Evolutionary conservation across 2,888 invertebrate genomes (phyloP), one percentile per base, ranked within the genome.

Genomic region (Idaea dimidiata): DNA sequence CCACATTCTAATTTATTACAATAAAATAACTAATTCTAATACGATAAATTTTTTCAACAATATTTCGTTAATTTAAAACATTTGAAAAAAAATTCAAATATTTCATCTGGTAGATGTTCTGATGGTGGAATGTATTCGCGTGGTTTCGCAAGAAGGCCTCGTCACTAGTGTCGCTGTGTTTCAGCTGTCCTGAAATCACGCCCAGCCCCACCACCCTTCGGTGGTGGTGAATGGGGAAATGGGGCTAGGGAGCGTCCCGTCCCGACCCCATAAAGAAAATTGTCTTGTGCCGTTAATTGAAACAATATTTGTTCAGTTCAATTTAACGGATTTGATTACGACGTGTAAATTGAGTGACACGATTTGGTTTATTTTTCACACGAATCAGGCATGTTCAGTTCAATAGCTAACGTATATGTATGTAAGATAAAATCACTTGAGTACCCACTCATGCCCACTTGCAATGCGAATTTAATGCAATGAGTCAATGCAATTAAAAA

Each of bases 211-310:
- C 88, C 86, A 86, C 86, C 87, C 85, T 79, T 79, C 78, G 73
- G 68, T 74, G 72, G 76, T 82, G 83, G 84, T 83, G 43, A 43
- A 43, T 43, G 82, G 82, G 78, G 74, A 89, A 56, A 87, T 85
- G 86, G 86, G 91, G 87, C 82, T 88, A 90, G 88, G 91, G 91
- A 85, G 91, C 87, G 91, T 86, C 89, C 84, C 83, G 72, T 86
- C 89, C 84, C 83, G 72, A 66, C 71, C 82, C 81, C 81, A 89
- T 91, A 90, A 90, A 91, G 91, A 89, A 91, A 88, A 87, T 85
- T 79, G 88, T 89, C 91, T 91, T 88, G 78, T 75, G 77, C 72
- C 76, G 75, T 83, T 88, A 88, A 90, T 91, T 90, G 89, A 84
- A 84, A 84, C 87, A 82, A 84, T 88, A 84, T 89, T 89, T 87